Base-by-base conservation (phyloP, 2,888 invertebrate genomes). In the Ophion costatus region DNA sequence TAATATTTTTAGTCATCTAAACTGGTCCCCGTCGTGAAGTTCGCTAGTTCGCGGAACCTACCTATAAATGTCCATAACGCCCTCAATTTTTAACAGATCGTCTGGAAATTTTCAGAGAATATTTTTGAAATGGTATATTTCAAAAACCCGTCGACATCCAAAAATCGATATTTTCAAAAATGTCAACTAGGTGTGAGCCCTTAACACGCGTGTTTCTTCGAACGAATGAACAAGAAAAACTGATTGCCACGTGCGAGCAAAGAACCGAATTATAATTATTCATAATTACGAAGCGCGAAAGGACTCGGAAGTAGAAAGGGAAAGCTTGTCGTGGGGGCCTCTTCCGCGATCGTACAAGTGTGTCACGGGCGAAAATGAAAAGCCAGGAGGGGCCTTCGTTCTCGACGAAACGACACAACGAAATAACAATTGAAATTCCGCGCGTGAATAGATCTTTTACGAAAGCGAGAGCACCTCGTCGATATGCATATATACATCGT, bases 341-440 rank as follows among this genome's bases (percentile, higher is more conserved):
- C 59, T 76, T 80, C 66, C 71, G 29, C 22, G 59, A 51, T 20
- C 45, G 17, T 42, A 66, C 24, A 84, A 74, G 56, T 74, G 57
- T 80, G 84, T 81, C 84, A 84, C 69, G 84, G 80, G 56, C 80
- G 59, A 11, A 67, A 45, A 64, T 64, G 38, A 56, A 66, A 64
- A 20, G 20, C 67, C 51, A 64, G 22, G 10, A 14, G 67, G 38
- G 69, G 51, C 81, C 80, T 84, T 84, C 79, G 64, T 24, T 17
- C 73, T 22, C 42, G 33, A 42, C 74, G 59, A 51, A 51, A 61
- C 74, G 51, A 59, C 69, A 51, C n/a, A 45, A 74, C 69, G 59
- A 74, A 80, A 75, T 29, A n/a, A 64, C 56, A 78, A 82, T 84
- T 81, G 70, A 75, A 74, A 84, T 84, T 84, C 82, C 38, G 17